Percentiles rank a stretch among this genome's conserved stretches.
phyloP scores from a whole-genome alignment of 2,888 invertebrate species.

The Zhengitettix transpicula region DNA sequence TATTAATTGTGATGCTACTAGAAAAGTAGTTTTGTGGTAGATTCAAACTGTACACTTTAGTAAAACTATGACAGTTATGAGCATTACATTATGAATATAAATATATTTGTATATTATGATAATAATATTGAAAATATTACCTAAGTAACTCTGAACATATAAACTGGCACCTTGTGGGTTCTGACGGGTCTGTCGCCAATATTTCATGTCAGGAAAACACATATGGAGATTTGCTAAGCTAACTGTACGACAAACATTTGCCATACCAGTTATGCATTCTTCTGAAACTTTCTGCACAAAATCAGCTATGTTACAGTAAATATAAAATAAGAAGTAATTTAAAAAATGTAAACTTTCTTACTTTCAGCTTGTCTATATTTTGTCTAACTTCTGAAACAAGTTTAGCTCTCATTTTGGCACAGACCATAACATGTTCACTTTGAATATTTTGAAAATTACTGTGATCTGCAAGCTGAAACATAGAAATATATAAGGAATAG shows the following conservation, averaged over 20 bases:
- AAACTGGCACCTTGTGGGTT: constrained; percentile 31
- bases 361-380: constrained; percentile 60
- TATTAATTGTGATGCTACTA: too few species aligned
- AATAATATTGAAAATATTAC: constrained; percentile 24
- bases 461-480: constrained; percentile 42
- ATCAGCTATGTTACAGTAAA: neutral
- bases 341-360: constrained; percentile 19
- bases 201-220: constrained; percentile 53
- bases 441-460: constrained; percentile 16
- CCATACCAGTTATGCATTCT: constrained; percentile 53
- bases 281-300: constrained; percentile 48
- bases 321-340: neutral
- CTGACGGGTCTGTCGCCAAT: constrained; percentile 39
- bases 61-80: too few species aligned
- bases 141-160: constrained; percentile 59
- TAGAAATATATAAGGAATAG: too few species aligned
- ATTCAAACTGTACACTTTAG: too few species aligned
- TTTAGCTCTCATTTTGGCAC: constrained; percentile 64
- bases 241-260: constrained; percentile 56
- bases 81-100: too few species aligned
- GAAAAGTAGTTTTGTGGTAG: too few species aligned
- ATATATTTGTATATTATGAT: too few species aligned
- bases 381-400: constrained; percentile 61
- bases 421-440: constrained; percentile 63
- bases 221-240: constrained; percentile 68